phyloP scores from a whole-genome alignment of 2,797 vertebrate genomes.

The Neomorphus geoffroyi region DNA sequence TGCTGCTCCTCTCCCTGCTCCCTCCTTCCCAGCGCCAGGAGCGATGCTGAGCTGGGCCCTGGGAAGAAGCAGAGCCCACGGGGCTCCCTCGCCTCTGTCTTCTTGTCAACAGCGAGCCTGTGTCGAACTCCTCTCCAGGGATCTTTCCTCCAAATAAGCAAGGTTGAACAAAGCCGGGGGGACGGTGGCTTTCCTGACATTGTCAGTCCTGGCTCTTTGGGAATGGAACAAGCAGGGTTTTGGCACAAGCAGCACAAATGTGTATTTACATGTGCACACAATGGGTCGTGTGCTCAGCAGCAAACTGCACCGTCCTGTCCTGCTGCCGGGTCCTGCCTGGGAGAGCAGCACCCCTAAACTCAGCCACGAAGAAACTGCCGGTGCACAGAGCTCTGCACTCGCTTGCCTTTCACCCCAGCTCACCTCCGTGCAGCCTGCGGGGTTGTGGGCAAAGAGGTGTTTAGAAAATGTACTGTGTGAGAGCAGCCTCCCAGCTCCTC shows the following conservation, averaged over 20 bases:
- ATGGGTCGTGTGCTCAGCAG: background rate
- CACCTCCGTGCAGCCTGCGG: background rate
- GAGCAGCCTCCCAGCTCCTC: background rate
- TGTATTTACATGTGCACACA: background rate
- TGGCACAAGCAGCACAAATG: background rate
- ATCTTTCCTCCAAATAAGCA: slow-evolving; percentile 18
- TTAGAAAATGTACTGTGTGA: too few relatives aligned
- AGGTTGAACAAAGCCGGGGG: background rate
- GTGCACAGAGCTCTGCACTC: fast-evolving
- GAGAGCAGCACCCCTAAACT: background rate
- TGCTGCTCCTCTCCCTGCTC: background rate
- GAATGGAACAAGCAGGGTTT: background rate
- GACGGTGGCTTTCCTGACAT: slow-evolving; percentile 24
- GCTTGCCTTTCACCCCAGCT: background rate
- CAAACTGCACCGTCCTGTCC: fast-evolving
- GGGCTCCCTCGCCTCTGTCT: background rate
- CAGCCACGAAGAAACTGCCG: fast-evolving
- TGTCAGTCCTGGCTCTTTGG: background rate
- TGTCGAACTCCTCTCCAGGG: background rate
- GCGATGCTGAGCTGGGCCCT: background rate
- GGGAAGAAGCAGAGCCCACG: background rate
- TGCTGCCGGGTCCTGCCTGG: background rate
- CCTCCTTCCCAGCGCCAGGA: background rate
- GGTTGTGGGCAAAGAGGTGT: fast-evolving
- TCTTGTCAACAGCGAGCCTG: background rate